These are phyloP conservation scores for Zonitis immaculata DNA, from an alignment of 2,888 invertebrate species.

Conservation along the genomic window DNA sequence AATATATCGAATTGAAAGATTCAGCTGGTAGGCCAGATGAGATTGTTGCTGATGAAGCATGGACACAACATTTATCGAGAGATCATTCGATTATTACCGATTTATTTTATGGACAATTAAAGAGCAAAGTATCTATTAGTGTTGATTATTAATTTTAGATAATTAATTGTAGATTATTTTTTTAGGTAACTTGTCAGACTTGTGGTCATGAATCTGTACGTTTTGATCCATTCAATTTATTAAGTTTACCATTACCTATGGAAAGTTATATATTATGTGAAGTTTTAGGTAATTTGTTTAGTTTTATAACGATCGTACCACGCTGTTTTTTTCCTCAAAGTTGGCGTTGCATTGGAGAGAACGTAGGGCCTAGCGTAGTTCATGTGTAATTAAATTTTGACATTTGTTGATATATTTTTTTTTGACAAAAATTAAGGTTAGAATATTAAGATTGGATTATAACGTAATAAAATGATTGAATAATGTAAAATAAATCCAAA, in stretches of 20 bases:
- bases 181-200: constrained; percentile 74
- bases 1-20: constrained; percentile 69
- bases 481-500: too few relatives aligned
- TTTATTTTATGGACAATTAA: constrained; percentile 87
- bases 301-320: constrained; percentile 3
- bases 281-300: constrained; percentile 60
- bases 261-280: constrained; percentile 78
- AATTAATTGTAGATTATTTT: too few relatives aligned
- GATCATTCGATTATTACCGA: constrained; percentile 87
- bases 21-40: constrained; percentile 74
- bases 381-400: too few relatives aligned
- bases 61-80: constrained; percentile 75
- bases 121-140: constrained; percentile 78
- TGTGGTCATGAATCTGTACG: constrained; percentile 81
- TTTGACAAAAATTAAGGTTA: too few relatives aligned
- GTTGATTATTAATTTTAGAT: too few relatives aligned
- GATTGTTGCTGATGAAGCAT: constrained; percentile 67
- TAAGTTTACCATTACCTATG: constrained; percentile 83
- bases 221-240: constrained; percentile 89
- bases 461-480: too few relatives aligned
- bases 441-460: too few relatives aligned
- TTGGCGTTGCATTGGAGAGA: too few relatives aligned
- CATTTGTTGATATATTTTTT: too few relatives aligned
- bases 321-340: not conserved
- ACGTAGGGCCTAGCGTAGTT: too few relatives aligned